phyloP scores from a whole-genome alignment of 2,888 invertebrate species.

The Prionchulus punctatus region DNA sequence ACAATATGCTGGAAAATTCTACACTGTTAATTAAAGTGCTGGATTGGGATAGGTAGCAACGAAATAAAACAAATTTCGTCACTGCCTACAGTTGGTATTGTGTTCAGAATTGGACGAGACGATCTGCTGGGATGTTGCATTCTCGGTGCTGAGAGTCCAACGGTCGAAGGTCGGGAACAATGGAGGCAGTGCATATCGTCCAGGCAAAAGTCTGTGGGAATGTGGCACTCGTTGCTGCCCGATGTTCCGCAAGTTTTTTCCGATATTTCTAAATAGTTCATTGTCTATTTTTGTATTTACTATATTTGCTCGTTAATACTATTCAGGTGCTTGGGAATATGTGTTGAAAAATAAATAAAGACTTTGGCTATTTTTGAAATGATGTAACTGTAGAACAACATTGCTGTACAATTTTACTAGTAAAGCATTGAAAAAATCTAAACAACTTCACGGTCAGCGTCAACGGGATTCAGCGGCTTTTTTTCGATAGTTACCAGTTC shows the following conservation, averaged over 20 bases:
- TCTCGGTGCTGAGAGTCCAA: constrained; percentile 24
- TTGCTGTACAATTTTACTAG: no score
- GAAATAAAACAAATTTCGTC: not conserved
- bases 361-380: no score
- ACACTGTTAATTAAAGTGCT: constrained; percentile 66
- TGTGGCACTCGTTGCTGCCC: constrained; percentile 26
- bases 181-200: constrained; percentile 27
- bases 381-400: no score
- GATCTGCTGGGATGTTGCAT: constrained; percentile 63
- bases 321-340: no score
- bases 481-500: no score
- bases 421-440: no score
- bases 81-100: not conserved
- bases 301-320: no score
- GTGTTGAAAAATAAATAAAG: no score
- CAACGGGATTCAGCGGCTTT: no score
- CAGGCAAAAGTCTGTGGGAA: constrained; percentile 18
- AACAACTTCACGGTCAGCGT: no score
- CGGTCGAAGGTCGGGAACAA: constrained; percentile 24
- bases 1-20: constrained; percentile 62
- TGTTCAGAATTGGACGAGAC: constrained; percentile 60
- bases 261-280: not conserved
- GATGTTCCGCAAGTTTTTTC: constrained; percentile 25
- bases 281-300: no score
- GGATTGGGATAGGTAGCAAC: constrained; percentile 65